Evolutionary conservation across 1,140 invertebrate genomes (phyloP).

Genomic region (Mamestra configurata): DNA sequence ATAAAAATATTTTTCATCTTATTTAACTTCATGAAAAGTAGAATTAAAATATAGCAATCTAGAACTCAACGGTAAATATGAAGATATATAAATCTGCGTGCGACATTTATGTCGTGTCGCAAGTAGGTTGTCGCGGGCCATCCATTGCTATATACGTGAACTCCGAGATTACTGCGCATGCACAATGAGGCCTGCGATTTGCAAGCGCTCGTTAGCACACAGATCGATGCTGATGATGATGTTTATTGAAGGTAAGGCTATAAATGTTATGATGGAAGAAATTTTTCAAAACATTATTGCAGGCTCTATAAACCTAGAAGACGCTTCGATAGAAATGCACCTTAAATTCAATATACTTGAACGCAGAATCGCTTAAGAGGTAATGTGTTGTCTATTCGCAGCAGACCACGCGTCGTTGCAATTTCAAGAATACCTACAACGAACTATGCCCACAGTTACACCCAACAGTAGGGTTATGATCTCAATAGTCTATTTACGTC

Average conservation of each 20-base stretch:
- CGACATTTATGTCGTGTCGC: slow-evolving; percentile 14
- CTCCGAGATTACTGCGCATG: slow-evolving; percentile 1
- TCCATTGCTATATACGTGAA: background rate
- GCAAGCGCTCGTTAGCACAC: background rate
- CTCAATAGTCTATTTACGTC: slow-evolving; percentile 42
- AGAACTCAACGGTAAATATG: slow-evolving; percentile 12
- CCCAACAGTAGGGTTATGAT: slow-evolving; percentile 39
- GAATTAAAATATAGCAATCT: slow-evolving; percentile 25
- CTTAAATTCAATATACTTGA: background rate
- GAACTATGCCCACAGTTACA: slow-evolving; percentile 22
- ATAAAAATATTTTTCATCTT: too few relatives aligned
- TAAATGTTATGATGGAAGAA: background rate
- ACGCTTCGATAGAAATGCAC: background rate
- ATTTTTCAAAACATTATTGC: background rate
- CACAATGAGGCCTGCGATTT: background rate
- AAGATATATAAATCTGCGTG: slow-evolving; percentile 2
- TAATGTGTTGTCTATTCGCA: slow-evolving; percentile 1
- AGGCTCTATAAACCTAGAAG: background rate
- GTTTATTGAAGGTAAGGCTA: background rate
- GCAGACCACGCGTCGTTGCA: background rate
- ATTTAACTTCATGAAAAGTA: background rate
- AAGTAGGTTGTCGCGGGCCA: slow-evolving; percentile 11
- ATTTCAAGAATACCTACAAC: slow-evolving; percentile 35
- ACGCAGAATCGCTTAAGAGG: background rate
- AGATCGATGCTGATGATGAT: background rate